These are phyloP conservation scores for Mus minutoides DNA, from an alignment of 2,797 vertebrate genomes.

Conservation along the genomic window DNA sequence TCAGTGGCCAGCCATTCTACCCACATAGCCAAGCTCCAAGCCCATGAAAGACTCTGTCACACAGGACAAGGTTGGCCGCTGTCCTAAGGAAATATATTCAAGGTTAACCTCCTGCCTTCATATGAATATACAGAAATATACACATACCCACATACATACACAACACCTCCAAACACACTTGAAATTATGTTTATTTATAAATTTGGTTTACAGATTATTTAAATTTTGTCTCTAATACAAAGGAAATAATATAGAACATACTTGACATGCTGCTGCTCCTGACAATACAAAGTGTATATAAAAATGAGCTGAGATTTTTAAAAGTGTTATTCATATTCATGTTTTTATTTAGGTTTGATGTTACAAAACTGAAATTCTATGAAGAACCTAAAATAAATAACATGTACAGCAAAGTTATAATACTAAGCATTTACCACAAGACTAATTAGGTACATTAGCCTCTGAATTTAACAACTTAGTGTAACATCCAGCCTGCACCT, in stretches of 20 bases:
- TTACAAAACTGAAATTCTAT: background rate
- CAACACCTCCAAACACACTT: background rate
- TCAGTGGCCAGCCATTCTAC: background rate
- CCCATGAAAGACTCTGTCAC: background rate
- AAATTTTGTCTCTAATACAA: slow-evolving; percentile 23
- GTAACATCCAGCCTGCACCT: background rate
- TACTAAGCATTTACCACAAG: background rate
- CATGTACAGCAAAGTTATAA: background rate
- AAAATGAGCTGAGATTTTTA: background rate
- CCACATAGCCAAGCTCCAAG: background rate
- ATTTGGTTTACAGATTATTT: background rate
- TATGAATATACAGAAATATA: background rate
- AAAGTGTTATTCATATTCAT: background rate
- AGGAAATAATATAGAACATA: background rate
- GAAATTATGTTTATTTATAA: slow-evolving; percentile 10
- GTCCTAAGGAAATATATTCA: background rate
- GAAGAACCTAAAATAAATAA: background rate
- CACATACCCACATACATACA: background rate
- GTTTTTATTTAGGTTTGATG: slow-evolving; percentile 12
- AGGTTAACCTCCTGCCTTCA: background rate
- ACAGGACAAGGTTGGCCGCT: background rate
- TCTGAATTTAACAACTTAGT: background rate
- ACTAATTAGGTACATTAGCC: slow-evolving; percentile 1
- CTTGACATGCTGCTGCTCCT: background rate
- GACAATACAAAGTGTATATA: background rate